phyloP scores from a whole-genome alignment of 2,888 invertebrate genomes.

The Amphipyra berbera region DNA sequence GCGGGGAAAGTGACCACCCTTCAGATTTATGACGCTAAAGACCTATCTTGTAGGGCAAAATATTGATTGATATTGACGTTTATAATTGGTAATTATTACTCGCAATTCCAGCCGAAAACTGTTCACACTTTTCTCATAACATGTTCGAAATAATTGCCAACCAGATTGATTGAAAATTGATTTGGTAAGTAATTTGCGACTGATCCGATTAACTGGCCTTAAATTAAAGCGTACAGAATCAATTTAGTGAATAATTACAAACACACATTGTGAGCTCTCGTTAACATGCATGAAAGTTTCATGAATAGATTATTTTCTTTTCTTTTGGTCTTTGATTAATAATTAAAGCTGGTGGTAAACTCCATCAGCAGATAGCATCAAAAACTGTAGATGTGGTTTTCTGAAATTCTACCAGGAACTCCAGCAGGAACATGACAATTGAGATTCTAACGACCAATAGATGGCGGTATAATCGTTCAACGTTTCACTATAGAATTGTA shows the following conservation, averaged over 20 bases:
- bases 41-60: neutral
- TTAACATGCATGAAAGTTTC: constrained; percentile 4
- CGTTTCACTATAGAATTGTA: no score
- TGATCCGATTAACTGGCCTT: neutral
- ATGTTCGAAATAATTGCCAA: constrained; percentile 12
- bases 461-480: no score
- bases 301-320: neutral
- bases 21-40: constrained; percentile 44
- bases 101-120: constrained; percentile 12
- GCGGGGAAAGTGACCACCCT: constrained; percentile 72
- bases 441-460: no score
- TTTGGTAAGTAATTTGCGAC: constrained; percentile 6
- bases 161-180: constrained; percentile 14
- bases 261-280: constrained; percentile 5
- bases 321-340: no score
- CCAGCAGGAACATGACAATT: no score
- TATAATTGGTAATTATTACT: neutral
- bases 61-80: constrained; percentile 8
- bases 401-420: no score
- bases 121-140: constrained; percentile 12
- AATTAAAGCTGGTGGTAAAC: neutral
- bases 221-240: constrained; percentile 1
- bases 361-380: neutral
- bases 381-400: no score
- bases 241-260: constrained; percentile 10